Conservation (phyloP, 2,113 vertebrate species). For the Clarias gariepinus region DNA sequence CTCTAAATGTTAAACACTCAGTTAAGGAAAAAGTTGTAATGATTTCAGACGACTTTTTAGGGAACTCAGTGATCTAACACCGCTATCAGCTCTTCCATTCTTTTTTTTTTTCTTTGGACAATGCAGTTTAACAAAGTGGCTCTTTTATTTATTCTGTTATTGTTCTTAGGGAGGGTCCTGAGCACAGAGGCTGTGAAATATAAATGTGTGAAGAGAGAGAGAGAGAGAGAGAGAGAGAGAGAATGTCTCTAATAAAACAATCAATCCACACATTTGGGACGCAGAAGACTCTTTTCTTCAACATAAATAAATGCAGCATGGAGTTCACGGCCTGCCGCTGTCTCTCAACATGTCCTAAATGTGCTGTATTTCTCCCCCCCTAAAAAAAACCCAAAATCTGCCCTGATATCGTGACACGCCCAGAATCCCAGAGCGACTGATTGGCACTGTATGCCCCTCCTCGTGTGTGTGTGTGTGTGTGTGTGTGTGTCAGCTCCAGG, state of each 20-base stretch:
- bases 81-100: neutral
- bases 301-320: neutral
- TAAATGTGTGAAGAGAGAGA: neutral
- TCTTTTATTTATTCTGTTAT: constrained; percentile 3
- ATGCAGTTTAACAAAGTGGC: neutral
- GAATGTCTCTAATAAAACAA: neutral
- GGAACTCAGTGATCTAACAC: neutral
- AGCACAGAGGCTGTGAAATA: neutral
- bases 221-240: too few species aligned
- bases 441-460: constrained; percentile 22
- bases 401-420: constrained; percentile 36
- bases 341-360: constrained; percentile 46
- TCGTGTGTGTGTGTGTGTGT: neutral
- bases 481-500: constrained; percentile 14
- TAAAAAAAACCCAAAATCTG: constrained; percentile 9
- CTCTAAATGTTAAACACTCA: neutral
- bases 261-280: neutral
- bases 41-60: neutral
- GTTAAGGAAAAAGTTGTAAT: neutral
- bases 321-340: constrained; percentile 8
- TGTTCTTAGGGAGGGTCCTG: neutral
- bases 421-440: constrained; percentile 16
- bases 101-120: neutral
- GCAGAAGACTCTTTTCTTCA: too few species aligned
- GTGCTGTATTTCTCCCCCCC: constrained; percentile 38